Percentiles rank a stretch among this genome's conserved stretches.
Evolutionary conservation across 2,888 invertebrate species (phyloP).

Genomic region (Idaea aversata): DNA sequence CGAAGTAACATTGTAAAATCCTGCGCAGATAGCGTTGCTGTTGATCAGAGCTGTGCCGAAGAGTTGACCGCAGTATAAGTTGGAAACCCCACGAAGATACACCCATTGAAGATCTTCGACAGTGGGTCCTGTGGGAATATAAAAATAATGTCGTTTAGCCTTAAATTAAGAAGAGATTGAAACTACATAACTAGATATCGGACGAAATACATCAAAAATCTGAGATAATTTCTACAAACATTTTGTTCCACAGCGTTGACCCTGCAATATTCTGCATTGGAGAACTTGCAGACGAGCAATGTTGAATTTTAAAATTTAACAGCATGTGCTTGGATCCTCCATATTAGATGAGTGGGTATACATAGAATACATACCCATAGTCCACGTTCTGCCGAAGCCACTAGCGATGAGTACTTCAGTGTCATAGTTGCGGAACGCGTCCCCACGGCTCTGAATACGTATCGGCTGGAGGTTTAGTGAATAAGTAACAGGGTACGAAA

Average conservation of each 20-base stretch:
- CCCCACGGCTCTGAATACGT: constrained; percentile 45
- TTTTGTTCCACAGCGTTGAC: no score
- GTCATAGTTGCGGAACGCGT: constrained; percentile 49
- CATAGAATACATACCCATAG: constrained; percentile 38
- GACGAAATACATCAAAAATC: no score
- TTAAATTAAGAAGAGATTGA: neutral
- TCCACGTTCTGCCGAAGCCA: constrained; percentile 62
- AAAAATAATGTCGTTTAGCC: neutral
- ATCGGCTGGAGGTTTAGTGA: constrained; percentile 49
- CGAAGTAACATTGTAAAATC: constrained; percentile 64
- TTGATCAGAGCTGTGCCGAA: constrained; percentile 32
- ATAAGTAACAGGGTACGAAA: constrained; percentile 38
- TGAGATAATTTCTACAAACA: no score
- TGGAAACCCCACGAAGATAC: constrained; percentile 48
- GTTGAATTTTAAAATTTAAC: no score
- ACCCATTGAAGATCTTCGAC: constrained; percentile 56
- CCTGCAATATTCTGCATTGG: no score
- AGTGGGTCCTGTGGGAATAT: constrained; percentile 32
- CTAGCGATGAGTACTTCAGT: constrained; percentile 44
- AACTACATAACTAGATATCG: no score
- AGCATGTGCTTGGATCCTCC: neutral
- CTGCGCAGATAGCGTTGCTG: constrained; percentile 57
- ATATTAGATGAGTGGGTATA: neutral
- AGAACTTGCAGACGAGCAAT: no score
- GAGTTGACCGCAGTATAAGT: constrained; percentile 40